These are phyloP conservation scores for Gymnothorax javanicus DNA, from an alignment of 2,797 vertebrate genomes.

Conservation along the genomic window DNA sequence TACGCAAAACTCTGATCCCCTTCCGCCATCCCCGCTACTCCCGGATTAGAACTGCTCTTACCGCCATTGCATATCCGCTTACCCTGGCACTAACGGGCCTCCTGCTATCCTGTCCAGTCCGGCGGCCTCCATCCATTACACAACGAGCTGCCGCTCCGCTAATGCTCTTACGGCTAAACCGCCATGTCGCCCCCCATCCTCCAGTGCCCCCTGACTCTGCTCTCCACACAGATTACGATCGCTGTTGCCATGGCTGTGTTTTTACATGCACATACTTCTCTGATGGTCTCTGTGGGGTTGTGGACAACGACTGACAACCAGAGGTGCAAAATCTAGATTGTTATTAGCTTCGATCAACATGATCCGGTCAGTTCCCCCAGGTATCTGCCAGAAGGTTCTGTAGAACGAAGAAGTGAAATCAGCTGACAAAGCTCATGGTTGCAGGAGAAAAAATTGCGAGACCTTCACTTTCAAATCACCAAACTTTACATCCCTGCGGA, in stretches of 20 bases:
- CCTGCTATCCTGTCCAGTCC: neutral
- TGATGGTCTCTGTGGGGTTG: neutral
- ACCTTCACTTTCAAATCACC: too few species aligned
- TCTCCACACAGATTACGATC: neutral
- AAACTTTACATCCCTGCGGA: too few species aligned
- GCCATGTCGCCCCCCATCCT: neutral
- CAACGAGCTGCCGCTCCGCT: neutral
- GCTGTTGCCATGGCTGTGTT: neutral
- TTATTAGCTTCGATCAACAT: too few species aligned
- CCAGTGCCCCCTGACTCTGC: neutral
- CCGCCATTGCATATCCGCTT: neutral
- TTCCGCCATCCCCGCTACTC: neutral
- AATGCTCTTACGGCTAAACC: constrained; percentile 14
- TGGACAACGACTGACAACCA: neutral
- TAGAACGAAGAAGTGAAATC: too few species aligned
- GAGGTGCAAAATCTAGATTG: too few species aligned
- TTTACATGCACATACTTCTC: neutral
- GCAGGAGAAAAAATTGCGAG: too few species aligned
- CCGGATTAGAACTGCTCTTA: constrained; percentile 10
- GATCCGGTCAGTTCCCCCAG: too few species aligned
- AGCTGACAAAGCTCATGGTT: too few species aligned
- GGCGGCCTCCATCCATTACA: neutral
- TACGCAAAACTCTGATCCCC: neutral
- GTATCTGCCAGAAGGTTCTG: too few species aligned
- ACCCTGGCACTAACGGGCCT: neutral